A percentile compares a stretch with the other conserved stretches of the same genome.
phyloP scores from a whole-genome alignment of 2,888 invertebrate genomes.

The Megaustenia siamemsis region DNA sequence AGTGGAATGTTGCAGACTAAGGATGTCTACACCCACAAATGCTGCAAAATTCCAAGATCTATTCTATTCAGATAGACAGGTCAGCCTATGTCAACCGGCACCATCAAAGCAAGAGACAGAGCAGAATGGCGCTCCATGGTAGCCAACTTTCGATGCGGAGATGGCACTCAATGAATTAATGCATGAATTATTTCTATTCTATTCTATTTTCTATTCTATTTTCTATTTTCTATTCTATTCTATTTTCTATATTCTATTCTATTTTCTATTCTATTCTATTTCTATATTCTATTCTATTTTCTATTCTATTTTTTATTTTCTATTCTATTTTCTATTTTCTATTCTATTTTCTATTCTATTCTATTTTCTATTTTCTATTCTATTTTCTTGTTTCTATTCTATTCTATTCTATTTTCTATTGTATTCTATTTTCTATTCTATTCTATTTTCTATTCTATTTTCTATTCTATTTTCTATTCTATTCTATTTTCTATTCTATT shows the following conservation, averaged over 20 bases:
- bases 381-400: background rate
- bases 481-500: no score
- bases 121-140: no score
- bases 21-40: no score
- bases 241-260: background rate
- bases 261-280: background rate
- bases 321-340: background rate
- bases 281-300: background rate
- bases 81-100: no score
- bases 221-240: background rate
- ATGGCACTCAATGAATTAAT: no score
- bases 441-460: background rate
- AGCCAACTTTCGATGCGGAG: no score
- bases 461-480: no score
- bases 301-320: background rate
- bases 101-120: no score
- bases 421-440: background rate
- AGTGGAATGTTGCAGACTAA: no score
- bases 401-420: background rate
- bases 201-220: background rate
- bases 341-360: background rate
- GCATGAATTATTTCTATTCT: no score
- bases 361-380: background rate
- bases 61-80: no score
- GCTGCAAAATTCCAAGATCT: no score